Base-by-base conservation (phyloP, 2,888 invertebrate genomes). In the Andrena marginata region DNA sequence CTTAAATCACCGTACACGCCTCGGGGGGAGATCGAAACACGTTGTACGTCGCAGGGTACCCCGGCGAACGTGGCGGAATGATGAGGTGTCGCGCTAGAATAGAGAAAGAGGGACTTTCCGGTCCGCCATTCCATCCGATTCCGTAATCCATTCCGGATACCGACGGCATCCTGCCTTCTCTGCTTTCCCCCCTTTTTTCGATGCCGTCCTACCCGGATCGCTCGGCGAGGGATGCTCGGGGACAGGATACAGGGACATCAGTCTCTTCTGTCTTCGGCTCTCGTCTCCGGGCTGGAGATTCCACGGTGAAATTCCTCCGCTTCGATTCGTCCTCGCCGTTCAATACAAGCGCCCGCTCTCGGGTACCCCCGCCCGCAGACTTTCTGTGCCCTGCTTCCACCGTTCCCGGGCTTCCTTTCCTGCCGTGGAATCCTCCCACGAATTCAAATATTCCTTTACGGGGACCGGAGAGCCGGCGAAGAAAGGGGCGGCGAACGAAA, bases 81-180 rank as follows among this genome's bases (percentile, higher is more conserved):
- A 91, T 89, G 88, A 91, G 90, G 90, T 90, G 90, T 89, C 89
- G 89, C 85, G 80, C 75, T 75, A 72, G 82, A 82, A 86, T 80
- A 86, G 84, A 85, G 83, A 86, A 78, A 82, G 76, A 85, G 82
- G 82, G 82, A 85, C 85, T 90, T 85, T 85, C 81, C 81, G 81
- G 80, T 78, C 81, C 72, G 82, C 86, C 81, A 90, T 92, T 90
- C 90, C 85, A 92, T 92, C 89, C 90, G 92, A 92, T 91, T 92
- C 89, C 88, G 91, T 92, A 91, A 92, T 92, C 90, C 91, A 91
- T 91, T 92, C 89, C 85, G 85, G 87, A 91, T 92, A 91, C 87
- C 88, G 70, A 89, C 80, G 60, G 74, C 79, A 75, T 73, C 83
- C 80, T 70, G 51, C 29, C 49, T 29, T 74, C 67, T 23, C 70